phyloP scores from a whole-genome alignment of 2,113 vertebrate species.

The Nannospalax galili region DNA sequence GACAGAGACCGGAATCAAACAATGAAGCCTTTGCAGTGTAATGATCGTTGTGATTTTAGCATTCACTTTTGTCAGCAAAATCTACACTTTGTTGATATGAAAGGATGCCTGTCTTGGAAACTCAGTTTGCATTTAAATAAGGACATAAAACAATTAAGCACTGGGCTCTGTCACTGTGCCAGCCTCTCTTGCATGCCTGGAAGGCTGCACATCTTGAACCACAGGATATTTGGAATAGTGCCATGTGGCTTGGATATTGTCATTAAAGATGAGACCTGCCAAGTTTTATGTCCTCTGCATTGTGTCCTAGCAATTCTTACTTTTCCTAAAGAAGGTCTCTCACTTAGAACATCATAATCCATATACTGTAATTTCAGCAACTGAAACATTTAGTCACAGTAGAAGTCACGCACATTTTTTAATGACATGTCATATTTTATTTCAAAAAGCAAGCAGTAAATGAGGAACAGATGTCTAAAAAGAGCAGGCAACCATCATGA shows the following conservation, averaged over 20 bases:
- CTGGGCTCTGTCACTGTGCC: neutral
- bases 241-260: neutral
- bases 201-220: neutral
- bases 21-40: neutral
- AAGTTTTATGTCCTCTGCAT: neutral
- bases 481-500: neutral
- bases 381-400: neutral
- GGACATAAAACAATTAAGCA: conserved; percentile 30
- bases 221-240: neutral
- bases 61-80: conserved; percentile 8
- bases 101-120: neutral
- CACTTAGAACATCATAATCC: neutral
- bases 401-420: neutral
- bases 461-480: neutral
- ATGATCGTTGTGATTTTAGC: neutral
- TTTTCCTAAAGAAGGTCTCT: neutral
- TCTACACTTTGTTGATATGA: neutral
- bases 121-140: neutral
- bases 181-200: neutral
- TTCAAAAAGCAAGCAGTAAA: neutral
- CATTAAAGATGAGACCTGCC: neutral
- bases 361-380: neutral
- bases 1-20: neutral
- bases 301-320: neutral
- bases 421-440: accelerated